Conservation (phyloP, 2,113 vertebrate species). For the Pogonocichla stellata region DNA sequence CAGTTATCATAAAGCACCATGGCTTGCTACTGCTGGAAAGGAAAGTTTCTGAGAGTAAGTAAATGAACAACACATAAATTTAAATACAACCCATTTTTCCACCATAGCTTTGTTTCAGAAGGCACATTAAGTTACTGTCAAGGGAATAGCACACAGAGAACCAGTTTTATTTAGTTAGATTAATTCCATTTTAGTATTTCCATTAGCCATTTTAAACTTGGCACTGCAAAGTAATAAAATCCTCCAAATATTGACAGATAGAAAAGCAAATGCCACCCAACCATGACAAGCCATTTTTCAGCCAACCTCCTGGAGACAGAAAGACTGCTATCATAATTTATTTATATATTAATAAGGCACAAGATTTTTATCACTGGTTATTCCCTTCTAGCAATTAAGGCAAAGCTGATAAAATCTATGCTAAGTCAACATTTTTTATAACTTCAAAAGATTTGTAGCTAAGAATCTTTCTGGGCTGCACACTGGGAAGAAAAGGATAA, state of each 20-base stretch:
- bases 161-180: conserved; percentile 71
- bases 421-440: conserved; percentile 45
- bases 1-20: neutral
- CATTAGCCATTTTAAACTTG: conserved; percentile 76
- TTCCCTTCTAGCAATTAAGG: conserved; percentile 42
- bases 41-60: neutral
- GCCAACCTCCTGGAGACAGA: conserved; percentile 46
- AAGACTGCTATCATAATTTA: conserved; percentile 37
- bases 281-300: conserved; percentile 68
- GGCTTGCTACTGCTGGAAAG: neutral
- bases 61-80: neutral
- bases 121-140: conserved; percentile 50
- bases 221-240: conserved; percentile 73
- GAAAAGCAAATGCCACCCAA: conserved; percentile 72
- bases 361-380: conserved; percentile 35
- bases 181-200: conserved; percentile 81
- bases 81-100: neutral
- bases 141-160: conserved; percentile 36
- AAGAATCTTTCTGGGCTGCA: neutral
- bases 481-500: neutral
- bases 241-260: conserved; percentile 78
- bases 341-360: conserved; percentile 63
- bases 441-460: neutral
- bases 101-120: conserved; percentile 46
- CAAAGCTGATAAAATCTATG: conserved; percentile 29